phyloP scores from a whole-genome alignment of 2,113 vertebrate species.

The Miniopterus natalensis region DNA sequence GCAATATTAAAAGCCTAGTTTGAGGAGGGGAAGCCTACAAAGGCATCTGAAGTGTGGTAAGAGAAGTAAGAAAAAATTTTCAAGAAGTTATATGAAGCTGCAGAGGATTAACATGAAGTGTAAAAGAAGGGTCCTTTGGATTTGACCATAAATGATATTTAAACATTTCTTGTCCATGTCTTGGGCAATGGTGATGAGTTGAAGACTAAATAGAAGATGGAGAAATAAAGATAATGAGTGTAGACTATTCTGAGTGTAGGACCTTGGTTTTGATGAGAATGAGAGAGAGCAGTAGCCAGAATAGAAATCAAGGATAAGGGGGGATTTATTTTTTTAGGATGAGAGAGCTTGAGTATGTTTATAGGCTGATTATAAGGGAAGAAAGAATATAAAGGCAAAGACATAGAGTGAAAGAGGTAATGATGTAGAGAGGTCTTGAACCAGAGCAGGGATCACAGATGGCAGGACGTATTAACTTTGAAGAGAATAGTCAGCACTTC shows the following conservation, averaged over 20 bases:
- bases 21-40: neutral
- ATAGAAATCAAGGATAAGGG: neutral
- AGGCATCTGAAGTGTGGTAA: neutral
- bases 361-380: neutral
- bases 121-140: neutral
- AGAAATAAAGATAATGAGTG: neutral
- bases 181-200: neutral
- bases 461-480: neutral
- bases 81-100: neutral
- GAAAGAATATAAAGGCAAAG: neutral
- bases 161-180: neutral
- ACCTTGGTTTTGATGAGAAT: conserved; percentile 6
- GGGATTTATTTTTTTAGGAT: neutral
- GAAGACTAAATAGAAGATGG: neutral
- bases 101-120: neutral
- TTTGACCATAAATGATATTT: neutral
- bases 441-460: neutral
- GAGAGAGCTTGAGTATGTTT: neutral
- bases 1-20: neutral
- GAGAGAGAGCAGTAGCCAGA: neutral
- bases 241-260: neutral
- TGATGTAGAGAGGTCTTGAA: neutral
- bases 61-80: conserved; percentile 13
- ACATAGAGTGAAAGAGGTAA: neutral
- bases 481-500: neutral